phyloP scores from a whole-genome alignment of 2,113 vertebrate genomes.

The Ictalurus furcatus region DNA sequence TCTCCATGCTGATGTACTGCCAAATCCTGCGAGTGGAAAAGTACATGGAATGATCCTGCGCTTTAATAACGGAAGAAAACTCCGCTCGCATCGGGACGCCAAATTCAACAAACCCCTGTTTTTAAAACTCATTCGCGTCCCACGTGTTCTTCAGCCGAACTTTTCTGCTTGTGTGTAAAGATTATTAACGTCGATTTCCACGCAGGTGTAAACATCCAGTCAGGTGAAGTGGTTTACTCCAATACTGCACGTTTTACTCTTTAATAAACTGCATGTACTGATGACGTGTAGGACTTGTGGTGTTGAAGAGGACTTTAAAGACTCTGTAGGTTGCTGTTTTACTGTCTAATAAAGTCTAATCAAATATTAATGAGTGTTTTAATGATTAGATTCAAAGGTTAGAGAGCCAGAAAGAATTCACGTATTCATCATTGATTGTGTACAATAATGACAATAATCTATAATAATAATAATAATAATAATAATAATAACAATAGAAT shows the following conservation, averaged over 20 bases:
- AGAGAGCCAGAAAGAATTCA: too few species aligned
- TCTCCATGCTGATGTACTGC: slow-evolving; percentile 84
- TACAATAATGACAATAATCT: neutral
- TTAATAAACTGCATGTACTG: neutral
- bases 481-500: neutral
- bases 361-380: neutral
- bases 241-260: neutral
- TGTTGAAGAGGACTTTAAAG: neutral
- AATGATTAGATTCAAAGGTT: neutral
- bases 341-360: neutral
- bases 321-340: neutral
- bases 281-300: neutral
- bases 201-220: neutral
- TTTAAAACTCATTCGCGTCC: neutral
- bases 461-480: neutral
- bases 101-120: neutral
- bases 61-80: neutral
- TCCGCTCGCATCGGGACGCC: neutral
- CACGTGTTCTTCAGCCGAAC: neutral
- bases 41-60: slow-evolving; percentile 70
- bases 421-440: neutral
- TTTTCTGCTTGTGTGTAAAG: too few species aligned
- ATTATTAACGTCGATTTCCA: neutral
- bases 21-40: slow-evolving; percentile 78
- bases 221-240: neutral